These are phyloP conservation scores for Lethenteron reissneri DNA, from an alignment of 2,113 vertebrate species.

Conservation along the genomic window DNA sequence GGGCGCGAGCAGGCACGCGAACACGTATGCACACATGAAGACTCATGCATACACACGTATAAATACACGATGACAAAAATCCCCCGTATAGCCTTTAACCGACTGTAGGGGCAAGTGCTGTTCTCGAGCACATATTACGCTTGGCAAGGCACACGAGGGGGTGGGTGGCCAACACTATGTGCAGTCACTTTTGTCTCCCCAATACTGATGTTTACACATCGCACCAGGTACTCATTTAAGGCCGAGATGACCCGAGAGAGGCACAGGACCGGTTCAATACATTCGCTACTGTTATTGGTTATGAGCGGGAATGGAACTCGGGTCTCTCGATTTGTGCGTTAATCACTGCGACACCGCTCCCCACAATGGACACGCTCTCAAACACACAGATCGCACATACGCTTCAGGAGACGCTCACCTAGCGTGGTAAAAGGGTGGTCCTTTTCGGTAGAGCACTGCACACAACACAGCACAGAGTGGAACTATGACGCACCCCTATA, in stretches of 20 bases:
- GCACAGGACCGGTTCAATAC: no score
- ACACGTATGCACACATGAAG: background rate
- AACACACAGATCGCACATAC: background rate
- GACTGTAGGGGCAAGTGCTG: background rate
- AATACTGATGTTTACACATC: no score
- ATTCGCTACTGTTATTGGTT: background rate
- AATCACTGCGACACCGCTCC: background rate
- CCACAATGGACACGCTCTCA: background rate
- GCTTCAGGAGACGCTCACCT: constrained; percentile 29
- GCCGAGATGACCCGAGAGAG: no score
- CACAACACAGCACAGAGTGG: constrained; percentile 14
- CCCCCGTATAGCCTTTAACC: background rate
- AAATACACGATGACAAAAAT: background rate
- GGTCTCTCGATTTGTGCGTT: background rate
- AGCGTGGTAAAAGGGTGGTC: constrained; percentile 85
- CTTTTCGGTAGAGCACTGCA: constrained; percentile 79
- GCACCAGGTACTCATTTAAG: no score
- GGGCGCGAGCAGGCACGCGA: background rate
- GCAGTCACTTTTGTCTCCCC: no score
- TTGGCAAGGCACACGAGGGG: no score
- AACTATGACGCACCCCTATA: no score
- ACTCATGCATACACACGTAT: background rate
- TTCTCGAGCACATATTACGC: background rate
- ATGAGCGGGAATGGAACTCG: background rate
- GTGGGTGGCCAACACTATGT: no score